A percentile compares a stretch with the other conserved stretches of the same genome.
These are phyloP conservation scores for Patiria miniata DNA, from an alignment of 35 echinoderm and acorn worm genomes.

Conservation along the genomic window DNA sequence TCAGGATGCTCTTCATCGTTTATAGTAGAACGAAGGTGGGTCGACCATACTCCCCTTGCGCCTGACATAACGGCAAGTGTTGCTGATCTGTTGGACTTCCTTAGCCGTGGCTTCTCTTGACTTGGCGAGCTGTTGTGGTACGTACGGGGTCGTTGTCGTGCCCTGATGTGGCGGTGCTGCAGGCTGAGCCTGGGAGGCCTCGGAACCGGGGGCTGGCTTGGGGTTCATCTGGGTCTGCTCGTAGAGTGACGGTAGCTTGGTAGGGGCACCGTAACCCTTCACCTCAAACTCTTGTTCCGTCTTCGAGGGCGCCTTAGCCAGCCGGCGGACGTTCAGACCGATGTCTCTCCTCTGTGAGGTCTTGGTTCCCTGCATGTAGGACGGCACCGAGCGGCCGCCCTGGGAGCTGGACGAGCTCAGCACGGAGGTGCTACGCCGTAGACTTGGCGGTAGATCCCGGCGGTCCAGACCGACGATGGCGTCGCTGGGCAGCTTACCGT, in stretches of 20 bases:
- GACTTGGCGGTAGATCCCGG: slow-evolving; percentile 16
- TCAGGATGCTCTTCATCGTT: not conserved
- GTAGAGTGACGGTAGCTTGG: not conserved
- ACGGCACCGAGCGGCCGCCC: not conserved
- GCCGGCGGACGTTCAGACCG: not conserved
- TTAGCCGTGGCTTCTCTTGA: slow-evolving; percentile 15
- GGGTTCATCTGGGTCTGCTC: not conserved
- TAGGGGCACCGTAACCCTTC: slow-evolving; percentile 15
- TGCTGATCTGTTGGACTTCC: slow-evolving; percentile 16
- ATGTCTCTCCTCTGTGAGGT: slow-evolving; percentile 33
- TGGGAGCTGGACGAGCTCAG: too few species aligned
- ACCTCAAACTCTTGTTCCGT: not conserved
- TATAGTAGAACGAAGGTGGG: slow-evolving; percentile 18
- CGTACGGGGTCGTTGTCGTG: not conserved
- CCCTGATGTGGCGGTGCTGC: not conserved
- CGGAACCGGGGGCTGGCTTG: not conserved
- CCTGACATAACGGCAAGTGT: slow-evolving; percentile 32
- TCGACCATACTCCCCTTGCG: slow-evolving; percentile 34
- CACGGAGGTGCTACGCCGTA: not conserved
- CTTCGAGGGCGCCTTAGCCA: not conserved
- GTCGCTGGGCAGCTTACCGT: slow-evolving; percentile 4
- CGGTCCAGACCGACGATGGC: slow-evolving; percentile 9
- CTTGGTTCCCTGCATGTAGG: slow-evolving; percentile 40
- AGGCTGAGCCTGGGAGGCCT: not conserved
- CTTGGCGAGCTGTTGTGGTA: slow-evolving; percentile 5